phyloP scores from a whole-genome alignment of 1,140 invertebrate genomes.

The Maniola jurtina region DNA sequence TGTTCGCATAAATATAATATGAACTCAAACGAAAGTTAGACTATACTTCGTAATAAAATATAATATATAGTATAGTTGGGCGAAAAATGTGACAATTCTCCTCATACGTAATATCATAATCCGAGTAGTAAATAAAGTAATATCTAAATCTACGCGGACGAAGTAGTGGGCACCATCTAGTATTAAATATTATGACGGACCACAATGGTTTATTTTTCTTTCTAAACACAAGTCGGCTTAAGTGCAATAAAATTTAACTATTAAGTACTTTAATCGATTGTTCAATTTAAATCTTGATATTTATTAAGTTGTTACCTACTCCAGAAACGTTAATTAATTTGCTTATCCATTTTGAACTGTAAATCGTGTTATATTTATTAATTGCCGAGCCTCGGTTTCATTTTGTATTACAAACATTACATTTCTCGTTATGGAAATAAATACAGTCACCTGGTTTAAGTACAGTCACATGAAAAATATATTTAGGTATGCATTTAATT shows the following conservation, averaged over 20 bases:
- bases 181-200: no score
- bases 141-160: no score
- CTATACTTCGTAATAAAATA: background rate
- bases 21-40: slow-evolving; percentile 52
- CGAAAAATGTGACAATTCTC: background rate
- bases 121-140: no score
- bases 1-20: slow-evolving; percentile 27
- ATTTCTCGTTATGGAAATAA: slow-evolving; percentile 52
- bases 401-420: slow-evolving; percentile 37
- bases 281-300: background rate
- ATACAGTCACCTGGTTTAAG: slow-evolving; percentile 20
- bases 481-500: no score
- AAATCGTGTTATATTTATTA: slow-evolving; percentile 22
- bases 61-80: background rate
- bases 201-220: no score
- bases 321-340: background rate
- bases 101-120: no score
- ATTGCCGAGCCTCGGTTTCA: slow-evolving; percentile 25
- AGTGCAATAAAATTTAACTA: background rate
- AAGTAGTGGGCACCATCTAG: no score
- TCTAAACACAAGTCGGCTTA: no score
- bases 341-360: slow-evolving; percentile 8
- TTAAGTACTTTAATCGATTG: background rate
- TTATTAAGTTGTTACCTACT: slow-evolving; percentile 7
- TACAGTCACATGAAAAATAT: slow-evolving; percentile 13